A percentile compares a stretch with the other conserved stretches of the same genome.
Conservation (phyloP, 2,113 vertebrate species). For the Neolamprologus hecqui region DNA sequence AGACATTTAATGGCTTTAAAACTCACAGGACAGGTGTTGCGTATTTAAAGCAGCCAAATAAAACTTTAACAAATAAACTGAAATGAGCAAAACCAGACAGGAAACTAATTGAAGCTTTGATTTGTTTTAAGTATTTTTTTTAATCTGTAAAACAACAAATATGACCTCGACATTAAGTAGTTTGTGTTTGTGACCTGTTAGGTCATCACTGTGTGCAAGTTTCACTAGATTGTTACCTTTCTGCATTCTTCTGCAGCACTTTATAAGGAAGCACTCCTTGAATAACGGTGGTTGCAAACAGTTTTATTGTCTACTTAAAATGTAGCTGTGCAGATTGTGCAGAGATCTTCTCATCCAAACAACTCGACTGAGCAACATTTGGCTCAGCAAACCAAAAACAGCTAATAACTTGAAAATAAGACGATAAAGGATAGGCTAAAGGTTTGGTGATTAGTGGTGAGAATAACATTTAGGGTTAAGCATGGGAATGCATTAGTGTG, state of each 20-base stretch:
- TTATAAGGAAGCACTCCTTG: neutral
- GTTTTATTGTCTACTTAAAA: neutral
- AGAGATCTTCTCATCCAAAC: neutral
- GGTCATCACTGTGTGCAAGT: neutral
- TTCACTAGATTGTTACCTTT: neutral
- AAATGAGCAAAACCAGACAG: rapidly evolving
- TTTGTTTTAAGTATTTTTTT: neutral
- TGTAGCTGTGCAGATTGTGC: neutral
- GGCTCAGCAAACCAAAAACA: neutral
- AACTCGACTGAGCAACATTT: rapidly evolving
- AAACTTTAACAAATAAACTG: neutral
- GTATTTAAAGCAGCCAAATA: neutral
- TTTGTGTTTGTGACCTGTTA: neutral
- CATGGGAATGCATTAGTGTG: neutral
- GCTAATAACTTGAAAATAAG: neutral
- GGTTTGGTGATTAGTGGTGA: rapidly evolving
- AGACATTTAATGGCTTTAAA: neutral
- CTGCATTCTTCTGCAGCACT: neutral
- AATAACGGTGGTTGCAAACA: neutral
- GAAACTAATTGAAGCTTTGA: neutral
- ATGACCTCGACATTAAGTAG: neutral
- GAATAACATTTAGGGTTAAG: neutral
- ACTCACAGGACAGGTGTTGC: neutral
- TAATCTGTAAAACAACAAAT: neutral
- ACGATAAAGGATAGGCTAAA: neutral